Evolutionary conservation across 2,797 vertebrate genomes (phyloP), one percentile per base, ranked within the genome.

Genomic region (Coreius guichenoti): DNA sequence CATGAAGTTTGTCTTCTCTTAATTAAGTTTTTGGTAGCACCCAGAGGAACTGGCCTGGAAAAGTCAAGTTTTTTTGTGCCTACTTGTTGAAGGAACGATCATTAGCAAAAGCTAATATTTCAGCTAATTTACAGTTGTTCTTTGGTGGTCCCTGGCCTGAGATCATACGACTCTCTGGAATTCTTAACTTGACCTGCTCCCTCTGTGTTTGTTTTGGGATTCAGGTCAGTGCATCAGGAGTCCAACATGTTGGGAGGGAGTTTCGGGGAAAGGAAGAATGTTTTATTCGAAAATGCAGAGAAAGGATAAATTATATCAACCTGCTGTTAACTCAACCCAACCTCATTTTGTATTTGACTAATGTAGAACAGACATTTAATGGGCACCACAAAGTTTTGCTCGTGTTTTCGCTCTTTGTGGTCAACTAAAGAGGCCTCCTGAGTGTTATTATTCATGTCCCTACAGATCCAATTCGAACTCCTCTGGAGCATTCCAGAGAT

Each of bases 81-180:
- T 90, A 86, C 86, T 91, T 87, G 81, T 26, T 78, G 91, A 92
- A 86, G 86, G 91, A 92, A 90, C 81, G 85, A 86, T 94, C 89
- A 93, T 94, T 92, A 93, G 90, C 86, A 92, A 94, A 95, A 96
- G 94, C 92, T 96, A 96, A 96, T 95, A 96, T 97, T 96, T 96
- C 95, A 94, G 94, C 92, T 94, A 93, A 94, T 96, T 97, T 96
- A 96, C 94, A 94, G 93, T 92, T 95, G 94, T 93, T 95, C 94
- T 94, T 95, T 95, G 96, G 96, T 97, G 96, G 96, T 98, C 96
- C 88, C 85, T 88, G 91, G 88, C 90, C 88, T 80, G 16, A 43
- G 88, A 90, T 92, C 84, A 86, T 84, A 89, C 51, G 83, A 91
- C 86, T 86, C 85, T 91, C 83, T 90, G 88, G 89, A 89, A 90